Evolutionary conservation across 2,113 vertebrate species (phyloP), one percentile per base, ranked within the genome.

Genomic region (Cyprinodon tularosa): DNA sequence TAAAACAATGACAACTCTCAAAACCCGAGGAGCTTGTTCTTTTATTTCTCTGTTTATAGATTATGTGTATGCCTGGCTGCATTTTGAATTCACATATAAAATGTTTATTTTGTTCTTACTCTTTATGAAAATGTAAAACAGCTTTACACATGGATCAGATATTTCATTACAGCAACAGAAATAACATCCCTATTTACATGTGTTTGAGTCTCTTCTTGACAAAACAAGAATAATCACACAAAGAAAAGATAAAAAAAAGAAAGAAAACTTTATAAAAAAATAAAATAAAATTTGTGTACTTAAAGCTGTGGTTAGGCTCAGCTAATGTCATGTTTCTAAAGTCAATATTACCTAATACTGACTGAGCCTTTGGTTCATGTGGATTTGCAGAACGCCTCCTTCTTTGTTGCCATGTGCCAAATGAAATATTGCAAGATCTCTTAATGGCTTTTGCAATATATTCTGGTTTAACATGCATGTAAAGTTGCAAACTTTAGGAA

Each of bases 281-380:
- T 29, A 29, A 29, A 29, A 29, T 22, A 4, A 4, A 20, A 66
- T 29, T 5, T 20, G 44, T 29, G 4, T 7, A 12, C 65, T 71
- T 39, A 20, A 72, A 82, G 61, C 50, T 76, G 38, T 48, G 37
- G 67, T 59, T n/a, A 66, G 64, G 75, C 59, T 20, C 38, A 81
- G 61, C 66, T 13, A 22, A 37, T 53, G 68, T 37, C 0, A 1
- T 89, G 85, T 91, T 85, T 87, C 72, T 84, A 66, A 40, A 83
- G 80, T 88, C 86, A 92, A 80, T 59, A 91, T 94, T 89, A 60
- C 87, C 37, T 62, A 91, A 89, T 67, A 66, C 57, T 72, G 44
- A 45, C 9, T 62, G 76, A 79, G 59, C 72, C 22, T 81, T 68
- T 89, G 68, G 88, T 74, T 80, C 60, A 66, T 76, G 44, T 48